Evolutionary conservation across 2,113 vertebrate species (phyloP).

Genomic region (Etheostoma spectabile): DNA sequence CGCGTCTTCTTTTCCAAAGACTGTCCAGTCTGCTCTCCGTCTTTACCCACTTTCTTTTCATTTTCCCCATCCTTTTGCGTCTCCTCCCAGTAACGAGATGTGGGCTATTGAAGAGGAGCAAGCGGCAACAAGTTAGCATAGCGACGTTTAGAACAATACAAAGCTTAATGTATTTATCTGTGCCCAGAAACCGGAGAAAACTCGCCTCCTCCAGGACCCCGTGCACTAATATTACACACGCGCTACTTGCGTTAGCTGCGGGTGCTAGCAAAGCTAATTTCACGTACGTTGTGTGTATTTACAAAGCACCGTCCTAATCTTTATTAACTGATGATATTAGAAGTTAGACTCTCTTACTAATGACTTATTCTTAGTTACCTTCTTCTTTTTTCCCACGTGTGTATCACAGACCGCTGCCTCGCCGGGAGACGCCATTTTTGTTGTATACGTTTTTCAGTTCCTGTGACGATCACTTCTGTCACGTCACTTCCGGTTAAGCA

Average conservation of each 20-base stretch:
- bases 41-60: slow-evolving; percentile 33
- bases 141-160: neutral
- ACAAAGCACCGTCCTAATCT: neutral
- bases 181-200: accelerated
- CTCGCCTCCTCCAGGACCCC: neutral
- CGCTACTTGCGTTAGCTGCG: neutral
- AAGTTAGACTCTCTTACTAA: accelerated
- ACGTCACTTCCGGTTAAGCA: neutral
- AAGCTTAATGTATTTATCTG: neutral
- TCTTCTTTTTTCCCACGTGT: slow-evolving; percentile 84
- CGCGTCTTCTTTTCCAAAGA: neutral
- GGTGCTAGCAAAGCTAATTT: neutral
- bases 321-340: accelerated
- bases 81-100: slow-evolving; percentile 74
- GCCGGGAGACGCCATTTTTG: slow-evolving; percentile 79
- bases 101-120: slow-evolving; percentile 27
- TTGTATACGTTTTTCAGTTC: slow-evolving; percentile 72
- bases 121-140: neutral
- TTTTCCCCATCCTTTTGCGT: slow-evolving; percentile 11
- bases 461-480: neutral
- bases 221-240: neutral
- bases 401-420: neutral
- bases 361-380: slow-evolving; percentile 58
- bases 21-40: slow-evolving; percentile 9
- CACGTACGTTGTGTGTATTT: too few relatives aligned